These are phyloP conservation scores for Pristionchus exspectatus DNA, from an alignment of 2,888 invertebrate genomes.

Conservation along the genomic window DNA sequence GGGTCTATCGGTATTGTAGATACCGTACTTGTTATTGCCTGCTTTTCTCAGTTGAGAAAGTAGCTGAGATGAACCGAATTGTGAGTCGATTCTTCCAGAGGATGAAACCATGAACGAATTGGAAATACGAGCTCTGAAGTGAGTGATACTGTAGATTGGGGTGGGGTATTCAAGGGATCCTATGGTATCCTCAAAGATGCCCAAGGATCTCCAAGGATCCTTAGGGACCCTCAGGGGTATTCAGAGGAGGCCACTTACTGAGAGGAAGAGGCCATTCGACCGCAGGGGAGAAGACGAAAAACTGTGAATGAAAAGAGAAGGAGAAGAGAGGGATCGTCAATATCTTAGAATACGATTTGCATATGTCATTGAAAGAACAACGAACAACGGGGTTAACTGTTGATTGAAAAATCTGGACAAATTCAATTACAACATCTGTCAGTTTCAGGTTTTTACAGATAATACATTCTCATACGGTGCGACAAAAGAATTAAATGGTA, in stretches of 20 bases:
- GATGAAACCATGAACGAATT: conserved; percentile 22
- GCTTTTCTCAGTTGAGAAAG: conserved; percentile 44
- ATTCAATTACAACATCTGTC: too few species aligned
- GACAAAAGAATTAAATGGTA: too few species aligned
- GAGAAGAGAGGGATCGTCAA: background rate
- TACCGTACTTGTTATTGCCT: conserved; percentile 44
- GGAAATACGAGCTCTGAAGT: background rate
- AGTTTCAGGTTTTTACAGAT: too few species aligned
- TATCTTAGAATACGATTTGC: background rate
- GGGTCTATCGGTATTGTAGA: background rate
- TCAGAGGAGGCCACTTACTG: background rate
- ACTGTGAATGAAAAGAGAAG: conserved; percentile 36
- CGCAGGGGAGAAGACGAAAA: conserved; percentile 16
- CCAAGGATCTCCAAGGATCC: background rate
- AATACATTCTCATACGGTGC: too few species aligned
- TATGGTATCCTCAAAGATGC: background rate
- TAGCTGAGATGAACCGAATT: background rate
- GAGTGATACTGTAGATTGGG: conserved; percentile 6
- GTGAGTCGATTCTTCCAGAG: background rate
- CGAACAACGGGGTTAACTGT: background rate
- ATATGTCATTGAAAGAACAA: background rate
- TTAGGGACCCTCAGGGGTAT: background rate
- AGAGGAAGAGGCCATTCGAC: conserved; percentile 28
- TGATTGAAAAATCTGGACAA: background rate
- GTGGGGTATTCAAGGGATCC: background rate